Base-by-base conservation (phyloP, 2,797 vertebrate species). In the Tenualosa thibaudeaui region DNA sequence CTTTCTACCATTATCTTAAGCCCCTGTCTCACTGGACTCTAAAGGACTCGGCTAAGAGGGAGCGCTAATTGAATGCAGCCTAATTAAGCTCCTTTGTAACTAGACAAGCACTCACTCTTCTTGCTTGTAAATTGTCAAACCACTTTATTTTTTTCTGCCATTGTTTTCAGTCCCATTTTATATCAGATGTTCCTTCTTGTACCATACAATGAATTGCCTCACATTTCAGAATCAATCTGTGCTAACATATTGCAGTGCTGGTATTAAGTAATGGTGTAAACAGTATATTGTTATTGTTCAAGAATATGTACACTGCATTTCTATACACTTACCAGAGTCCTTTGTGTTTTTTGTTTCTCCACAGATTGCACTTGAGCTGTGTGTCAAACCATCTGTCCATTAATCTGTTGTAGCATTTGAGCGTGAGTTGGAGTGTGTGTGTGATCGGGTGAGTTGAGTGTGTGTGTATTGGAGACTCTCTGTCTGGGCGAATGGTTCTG, bases 401-500 rank as follows among this genome's bases (percentile, higher is more conserved):
- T 17, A 19, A 17, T 22, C 54, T 56, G 54, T 17, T 19, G 58
- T 22, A 56, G 54, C 3, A 1, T 56, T 22, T 56, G 54, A 56
- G 54, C 54, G 54, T 51, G 54, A 22, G 54, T 56, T 5, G 17
- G 17, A 17, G 68, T 75, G 31, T 75, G 68, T 75, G 31, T 17
- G 10, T 15, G 26, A 6, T 8, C 13, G 8, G 1, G 31, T 37
- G 26, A 15, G 37, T 75, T 37, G 31, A 7, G 13, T 83, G 17
- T 17, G 40, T 65, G 49, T 37, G 65, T 78, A 46, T 19, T 78
- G 40, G 37, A 81, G 50, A 26, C 46, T 53, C 40, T 22, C 75
- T 15, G 82, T 40, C 40, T 50, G 43, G 60, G 78, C 87, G 62
- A 62, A 89, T 90, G 89, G 93, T 93, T 91, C 94, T 93, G 93